Conservation (phyloP, 2,113 vertebrate species). For the Anolis sagrei region DNA sequence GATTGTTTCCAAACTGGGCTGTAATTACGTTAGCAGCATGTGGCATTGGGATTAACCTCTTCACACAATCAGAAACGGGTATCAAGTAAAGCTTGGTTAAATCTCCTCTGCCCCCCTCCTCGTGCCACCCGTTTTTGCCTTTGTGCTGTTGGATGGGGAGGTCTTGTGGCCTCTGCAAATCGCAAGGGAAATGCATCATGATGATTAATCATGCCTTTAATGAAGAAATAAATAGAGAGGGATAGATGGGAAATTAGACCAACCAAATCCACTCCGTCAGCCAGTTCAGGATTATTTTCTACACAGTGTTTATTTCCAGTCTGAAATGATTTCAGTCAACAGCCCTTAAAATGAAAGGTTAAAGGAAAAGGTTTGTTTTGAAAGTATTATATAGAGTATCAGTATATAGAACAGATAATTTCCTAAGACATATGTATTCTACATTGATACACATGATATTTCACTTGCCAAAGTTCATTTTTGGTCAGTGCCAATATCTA, state of each 20-base stretch:
- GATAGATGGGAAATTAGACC: not conserved
- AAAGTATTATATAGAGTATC: no score
- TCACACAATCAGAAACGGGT: not conserved
- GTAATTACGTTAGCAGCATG: not conserved
- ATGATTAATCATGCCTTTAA: not conserved
- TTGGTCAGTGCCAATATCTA: not conserved
- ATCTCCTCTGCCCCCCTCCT: rapidly evolving
- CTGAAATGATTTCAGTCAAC: not conserved
- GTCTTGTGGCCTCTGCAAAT: not conserved
- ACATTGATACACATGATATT: not conserved
- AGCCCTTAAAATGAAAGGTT: not conserved
- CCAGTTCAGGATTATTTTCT: rapidly evolving
- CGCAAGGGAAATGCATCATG: not conserved
- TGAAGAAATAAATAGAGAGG: rapidly evolving
- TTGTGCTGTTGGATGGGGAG: not conserved
- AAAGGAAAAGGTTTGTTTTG: not conserved
- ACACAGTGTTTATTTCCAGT: not conserved
- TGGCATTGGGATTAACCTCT: not conserved
- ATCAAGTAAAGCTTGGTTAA: rapidly evolving
- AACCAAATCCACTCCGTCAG: not conserved
- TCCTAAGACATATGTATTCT: not conserved
- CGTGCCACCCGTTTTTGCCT: not conserved
- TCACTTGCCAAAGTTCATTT: not conserved
- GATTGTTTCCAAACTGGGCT: rapidly evolving
- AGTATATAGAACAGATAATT: not conserved